Evolutionary conservation across 2,113 vertebrate species (phyloP), one percentile per base, ranked within the genome.

Genomic region (Promerops cafer): DNA sequence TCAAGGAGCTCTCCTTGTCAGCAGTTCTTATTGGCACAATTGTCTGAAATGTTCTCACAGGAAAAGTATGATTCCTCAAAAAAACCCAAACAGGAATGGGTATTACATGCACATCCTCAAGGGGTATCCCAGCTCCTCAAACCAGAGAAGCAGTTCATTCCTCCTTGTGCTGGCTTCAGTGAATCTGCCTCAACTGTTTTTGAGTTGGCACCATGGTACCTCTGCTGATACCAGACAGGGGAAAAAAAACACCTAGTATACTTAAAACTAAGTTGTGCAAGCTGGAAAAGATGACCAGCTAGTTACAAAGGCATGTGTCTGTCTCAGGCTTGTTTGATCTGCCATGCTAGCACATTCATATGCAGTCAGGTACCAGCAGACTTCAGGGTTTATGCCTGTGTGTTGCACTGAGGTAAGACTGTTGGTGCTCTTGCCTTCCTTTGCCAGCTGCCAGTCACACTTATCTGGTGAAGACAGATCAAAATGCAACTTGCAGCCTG

Each of bases 401-500:
- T 2, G 1, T 50, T 91, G 69, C 42, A 17, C 65, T 87, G 35
- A 30, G 44, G 6, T 65, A 37, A 22, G 40, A 13, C 39, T 85
- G 14, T 37, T 74, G 57, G 59, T 94, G 60, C 53, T 64, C 1
- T 87, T 64, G 53, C 42, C 72, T 84, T 75, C 37, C 52, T 83
- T 85, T 90, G 64, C 50, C 91, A 90, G 68, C 68, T 78, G 40
- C 90, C 83, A 42, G 14, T 52, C 15, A 5, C 3, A 3, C 22
- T 76, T 93, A 64, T 4, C 77, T 78, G 72, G 56, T 72, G 52
- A 96, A 91, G 78, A 42, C 26, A 21, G 40, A 86, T 69, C 2
- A 6, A 80, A 95, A 80, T 68, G 54, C 47, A 79, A 11, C 56
- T 54, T 94, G 91, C 69, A 95, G 77, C 52, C 72, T 74, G 60